phyloP scores from a whole-genome alignment of 2,113 vertebrate species.

The Hydrolagus affinis region DNA sequence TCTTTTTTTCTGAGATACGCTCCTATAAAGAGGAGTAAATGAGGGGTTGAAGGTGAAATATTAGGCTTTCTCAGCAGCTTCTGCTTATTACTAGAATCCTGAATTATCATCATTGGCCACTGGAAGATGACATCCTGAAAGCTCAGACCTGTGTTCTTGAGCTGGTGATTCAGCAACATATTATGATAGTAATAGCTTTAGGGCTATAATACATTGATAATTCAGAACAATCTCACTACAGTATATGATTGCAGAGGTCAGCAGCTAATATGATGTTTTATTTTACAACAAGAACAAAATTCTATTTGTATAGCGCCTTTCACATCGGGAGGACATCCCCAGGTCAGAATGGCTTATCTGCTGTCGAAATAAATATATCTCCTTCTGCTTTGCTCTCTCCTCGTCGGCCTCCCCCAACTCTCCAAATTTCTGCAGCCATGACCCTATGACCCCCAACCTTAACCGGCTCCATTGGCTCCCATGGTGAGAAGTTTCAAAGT shows the following conservation, averaged over 20 bases:
- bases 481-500: too few species aligned
- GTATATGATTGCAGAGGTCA: background rate
- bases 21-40: too few species aligned
- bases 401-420: too few species aligned
- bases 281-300: background rate
- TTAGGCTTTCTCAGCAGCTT: background rate
- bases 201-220: background rate
- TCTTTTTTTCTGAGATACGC: background rate
- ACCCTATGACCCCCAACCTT: too few species aligned
- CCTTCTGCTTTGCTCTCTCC: too few species aligned
- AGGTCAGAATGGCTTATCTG: too few species aligned
- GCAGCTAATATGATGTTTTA: background rate
- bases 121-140: background rate
- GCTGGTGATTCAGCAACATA: background rate
- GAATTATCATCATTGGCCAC: background rate
- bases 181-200: background rate
- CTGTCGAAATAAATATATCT: too few species aligned
- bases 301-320: too few species aligned
- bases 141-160: background rate
- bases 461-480: too few species aligned
- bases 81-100: background rate
- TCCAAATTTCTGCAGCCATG: too few species aligned
- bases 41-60: background rate
- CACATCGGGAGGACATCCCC: too few species aligned
- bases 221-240: background rate